These are phyloP conservation scores for Aurelia coerulea DNA, from an alignment of 30 jellyfish, hydroid and myxozoan genomes.

Conservation along the genomic window DNA sequence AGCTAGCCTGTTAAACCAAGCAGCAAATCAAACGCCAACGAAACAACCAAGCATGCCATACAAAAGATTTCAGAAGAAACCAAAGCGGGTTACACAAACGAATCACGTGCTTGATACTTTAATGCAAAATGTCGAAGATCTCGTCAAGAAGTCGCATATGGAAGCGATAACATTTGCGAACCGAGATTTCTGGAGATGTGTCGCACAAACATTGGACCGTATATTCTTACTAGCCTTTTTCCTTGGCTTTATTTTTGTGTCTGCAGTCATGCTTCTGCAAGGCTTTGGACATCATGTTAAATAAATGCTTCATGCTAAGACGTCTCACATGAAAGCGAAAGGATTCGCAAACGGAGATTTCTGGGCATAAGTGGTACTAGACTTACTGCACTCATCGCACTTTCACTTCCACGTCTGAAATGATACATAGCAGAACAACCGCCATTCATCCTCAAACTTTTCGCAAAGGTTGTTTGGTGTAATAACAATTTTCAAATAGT, in stretches of 20 bases:
- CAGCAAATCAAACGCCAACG: conserved; percentile 39
- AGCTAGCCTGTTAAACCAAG: conserved; percentile 9
- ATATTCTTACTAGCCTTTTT: conserved; percentile 66
- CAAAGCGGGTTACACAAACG: conserved; percentile 4
- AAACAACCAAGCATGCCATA: conserved; percentile 46
- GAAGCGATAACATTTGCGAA: conserved; percentile 60
- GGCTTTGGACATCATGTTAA: conserved; percentile 90
- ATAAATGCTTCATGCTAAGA: conserved; percentile 1
- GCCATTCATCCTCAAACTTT: too few relatives aligned
- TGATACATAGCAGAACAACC: too few relatives aligned
- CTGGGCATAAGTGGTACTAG: conserved; percentile 57
- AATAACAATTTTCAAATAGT: too few relatives aligned
- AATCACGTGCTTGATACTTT: conserved; percentile 43
- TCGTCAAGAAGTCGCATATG: conserved; percentile 49
- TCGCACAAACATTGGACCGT: conserved; percentile 93
- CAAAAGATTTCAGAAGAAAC: conserved; percentile 43
- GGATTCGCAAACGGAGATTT: conserved; percentile 72
- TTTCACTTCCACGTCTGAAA: too few relatives aligned
- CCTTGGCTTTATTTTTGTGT: conserved; percentile 77
- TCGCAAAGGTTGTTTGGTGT: too few relatives aligned
- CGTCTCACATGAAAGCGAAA: conserved; percentile 51
- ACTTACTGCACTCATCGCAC: too few relatives aligned
- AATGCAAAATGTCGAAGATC: conserved; percentile 58
- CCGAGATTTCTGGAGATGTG: conserved; percentile 93
- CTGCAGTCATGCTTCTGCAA: conserved; percentile 84